Conservation (phyloP, 2,888 invertebrate genomes). For the Drosophila gaucha region DNA sequence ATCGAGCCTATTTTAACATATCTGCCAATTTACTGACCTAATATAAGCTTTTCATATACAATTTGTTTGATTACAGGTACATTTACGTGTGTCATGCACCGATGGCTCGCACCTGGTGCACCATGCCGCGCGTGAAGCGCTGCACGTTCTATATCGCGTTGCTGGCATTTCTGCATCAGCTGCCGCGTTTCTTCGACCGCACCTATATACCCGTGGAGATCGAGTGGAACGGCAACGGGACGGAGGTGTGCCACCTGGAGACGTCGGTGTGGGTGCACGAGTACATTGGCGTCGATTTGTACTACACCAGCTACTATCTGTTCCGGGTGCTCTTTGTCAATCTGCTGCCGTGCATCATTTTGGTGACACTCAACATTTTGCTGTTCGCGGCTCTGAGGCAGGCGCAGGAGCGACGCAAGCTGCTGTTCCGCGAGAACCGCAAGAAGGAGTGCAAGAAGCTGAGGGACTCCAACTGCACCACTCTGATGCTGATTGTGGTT, state of each 20-base stretch:
- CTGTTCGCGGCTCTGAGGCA: conserved; percentile 93
- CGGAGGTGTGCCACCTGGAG: conserved; percentile 88
- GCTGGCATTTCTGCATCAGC: conserved; percentile 92
- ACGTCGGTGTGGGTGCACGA: conserved; percentile 90
- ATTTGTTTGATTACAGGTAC: conserved; percentile 85
- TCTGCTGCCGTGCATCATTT: conserved; percentile 93
- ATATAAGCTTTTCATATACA: background rate
- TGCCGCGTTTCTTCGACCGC: conserved; percentile 92
- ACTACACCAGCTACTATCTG: conserved; percentile 92
- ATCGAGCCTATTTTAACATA: too few relatives aligned
- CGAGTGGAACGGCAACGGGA: conserved; percentile 88
- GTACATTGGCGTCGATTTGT: conserved; percentile 89
- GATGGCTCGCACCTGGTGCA: conserved; percentile 92
- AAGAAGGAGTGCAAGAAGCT: conserved; percentile 92
- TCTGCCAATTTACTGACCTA: too few relatives aligned
- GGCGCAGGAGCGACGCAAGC: conserved; percentile 91
- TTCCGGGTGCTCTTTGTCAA: conserved; percentile 97
- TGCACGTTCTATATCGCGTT: conserved; percentile 92
- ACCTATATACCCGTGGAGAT: conserved; percentile 87
- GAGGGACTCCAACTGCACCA: conserved; percentile 91
- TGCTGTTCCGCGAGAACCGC: conserved; percentile 91
- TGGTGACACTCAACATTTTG: conserved; percentile 94
- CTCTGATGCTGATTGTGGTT: conserved; percentile 94
- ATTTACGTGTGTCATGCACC: conserved; percentile 98
- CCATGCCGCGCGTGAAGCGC: conserved; percentile 90